Evolutionary conservation across 2,888 invertebrate genomes (phyloP).

Genomic region (Lissonota sp.): DNA sequence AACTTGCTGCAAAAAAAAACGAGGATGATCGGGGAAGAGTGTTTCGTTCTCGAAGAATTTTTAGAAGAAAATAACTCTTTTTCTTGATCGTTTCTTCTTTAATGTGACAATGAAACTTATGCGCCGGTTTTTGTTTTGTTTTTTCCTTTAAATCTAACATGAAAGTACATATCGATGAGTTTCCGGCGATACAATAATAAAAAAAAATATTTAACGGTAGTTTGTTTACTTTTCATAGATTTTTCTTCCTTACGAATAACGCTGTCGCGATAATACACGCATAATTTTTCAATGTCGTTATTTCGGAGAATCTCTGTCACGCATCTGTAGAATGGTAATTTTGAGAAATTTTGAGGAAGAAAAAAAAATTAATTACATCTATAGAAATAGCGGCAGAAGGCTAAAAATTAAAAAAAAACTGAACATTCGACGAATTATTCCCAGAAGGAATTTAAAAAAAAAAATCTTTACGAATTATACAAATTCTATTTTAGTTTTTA

Average conservation of each 20-base stretch:
- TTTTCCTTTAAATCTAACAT: slow-evolving; percentile 19
- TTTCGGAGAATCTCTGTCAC: too few species aligned
- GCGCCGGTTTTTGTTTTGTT: slow-evolving; percentile 20
- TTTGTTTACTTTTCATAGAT: slow-evolving; percentile 9
- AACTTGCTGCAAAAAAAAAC: too few species aligned
- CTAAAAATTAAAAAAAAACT: too few species aligned
- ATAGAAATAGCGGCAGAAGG: too few species aligned
- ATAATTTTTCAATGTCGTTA: too few species aligned
- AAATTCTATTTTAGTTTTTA: slow-evolving; percentile 23
- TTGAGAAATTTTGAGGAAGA: slow-evolving; percentile 34
- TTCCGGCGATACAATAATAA: slow-evolving; percentile 45
- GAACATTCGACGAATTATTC: too few species aligned
- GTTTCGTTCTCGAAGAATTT: too few species aligned
- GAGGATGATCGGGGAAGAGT: too few species aligned
- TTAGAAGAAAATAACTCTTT: too few species aligned
- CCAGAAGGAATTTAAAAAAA: too few species aligned
- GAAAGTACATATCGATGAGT: slow-evolving; percentile 45
- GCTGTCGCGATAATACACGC: slow-evolving; percentile 1
- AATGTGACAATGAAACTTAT: slow-evolving; percentile 48
- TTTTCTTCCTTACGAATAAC: background rate
- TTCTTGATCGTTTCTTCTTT: slow-evolving; percentile 18
- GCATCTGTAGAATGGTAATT: slow-evolving; percentile 40
- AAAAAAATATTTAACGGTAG: slow-evolving; percentile 43
- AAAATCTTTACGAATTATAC: background rate
- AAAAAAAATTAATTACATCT: slow-evolving; percentile 53